These are phyloP conservation scores for Antheraea mylitta DNA, from an alignment of 1,140 invertebrate genomes.

Conservation along the genomic window DNA sequence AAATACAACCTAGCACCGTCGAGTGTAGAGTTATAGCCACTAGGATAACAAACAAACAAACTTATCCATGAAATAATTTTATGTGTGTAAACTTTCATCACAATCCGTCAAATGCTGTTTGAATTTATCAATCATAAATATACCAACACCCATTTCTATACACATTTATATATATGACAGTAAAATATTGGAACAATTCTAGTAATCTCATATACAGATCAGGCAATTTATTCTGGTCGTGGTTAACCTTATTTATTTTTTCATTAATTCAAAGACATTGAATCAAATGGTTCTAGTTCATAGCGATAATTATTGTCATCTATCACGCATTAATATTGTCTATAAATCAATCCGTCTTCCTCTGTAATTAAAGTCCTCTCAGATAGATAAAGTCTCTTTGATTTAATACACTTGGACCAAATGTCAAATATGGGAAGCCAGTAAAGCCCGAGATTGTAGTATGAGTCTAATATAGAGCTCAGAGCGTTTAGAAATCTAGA, in stretches of 20 bases:
- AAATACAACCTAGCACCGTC: no score
- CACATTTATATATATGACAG: no score
- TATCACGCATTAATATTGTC: background rate
- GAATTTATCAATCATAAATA: no score
- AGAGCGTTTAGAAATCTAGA: conserved; percentile 36
- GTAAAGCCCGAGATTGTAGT: conserved; percentile 28
- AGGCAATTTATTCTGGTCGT: background rate
- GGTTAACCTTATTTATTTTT: background rate
- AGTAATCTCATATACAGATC: background rate
- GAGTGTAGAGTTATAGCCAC: no score
- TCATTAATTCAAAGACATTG: background rate
- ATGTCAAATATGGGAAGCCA: conserved; percentile 4
- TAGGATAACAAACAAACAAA: no score
- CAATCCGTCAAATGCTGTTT: no score
- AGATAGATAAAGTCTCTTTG: background rate
- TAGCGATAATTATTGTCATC: background rate
- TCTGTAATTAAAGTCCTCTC: background rate
- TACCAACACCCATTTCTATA: no score
- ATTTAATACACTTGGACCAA: background rate
- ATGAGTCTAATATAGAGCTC: conserved; percentile 24
- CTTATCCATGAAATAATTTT: no score
- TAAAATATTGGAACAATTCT: background rate
- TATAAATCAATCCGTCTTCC: background rate
- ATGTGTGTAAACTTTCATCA: no score
- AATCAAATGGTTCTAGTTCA: background rate